Conservation (phyloP, 2,888 invertebrate species). For the Aphodius granarius region DNA sequence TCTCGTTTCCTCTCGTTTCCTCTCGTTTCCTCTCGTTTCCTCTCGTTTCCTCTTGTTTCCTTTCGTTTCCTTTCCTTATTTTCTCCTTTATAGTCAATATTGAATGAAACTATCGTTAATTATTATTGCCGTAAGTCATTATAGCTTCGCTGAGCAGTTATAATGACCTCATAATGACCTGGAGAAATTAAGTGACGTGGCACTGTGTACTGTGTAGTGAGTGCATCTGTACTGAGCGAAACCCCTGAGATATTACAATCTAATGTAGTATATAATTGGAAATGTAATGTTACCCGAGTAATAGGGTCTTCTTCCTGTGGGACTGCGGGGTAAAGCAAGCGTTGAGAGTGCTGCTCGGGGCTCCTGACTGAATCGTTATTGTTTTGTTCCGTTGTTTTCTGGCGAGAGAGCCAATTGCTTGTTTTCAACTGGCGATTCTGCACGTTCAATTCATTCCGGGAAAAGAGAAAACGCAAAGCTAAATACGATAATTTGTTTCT, state of each 20-base stretch:
- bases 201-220: neutral
- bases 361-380: neutral
- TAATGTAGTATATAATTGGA: slow-evolving; percentile 14
- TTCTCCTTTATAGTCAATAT: too few species aligned
- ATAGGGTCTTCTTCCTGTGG: neutral
- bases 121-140: too few species aligned
- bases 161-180: too few species aligned
- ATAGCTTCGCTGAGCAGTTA: too few species aligned
- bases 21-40: too few species aligned
- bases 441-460: neutral
- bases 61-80: too few species aligned
- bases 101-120: too few species aligned
- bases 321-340: neutral
- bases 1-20: too few species aligned
- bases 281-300: slow-evolving; percentile 4
- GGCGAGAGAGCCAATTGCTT: neutral
- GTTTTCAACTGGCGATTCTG: neutral
- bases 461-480: neutral
- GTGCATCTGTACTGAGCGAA: neutral
- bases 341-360: neutral
- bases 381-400: neutral
- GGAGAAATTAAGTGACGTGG: neutral
- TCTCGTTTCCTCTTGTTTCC: too few species aligned
- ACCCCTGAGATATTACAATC: neutral
- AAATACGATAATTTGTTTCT: neutral